Evolutionary conservation across 2,113 vertebrate species (phyloP).

Genomic region (Oncorhynchus tshawytscha): DNA sequence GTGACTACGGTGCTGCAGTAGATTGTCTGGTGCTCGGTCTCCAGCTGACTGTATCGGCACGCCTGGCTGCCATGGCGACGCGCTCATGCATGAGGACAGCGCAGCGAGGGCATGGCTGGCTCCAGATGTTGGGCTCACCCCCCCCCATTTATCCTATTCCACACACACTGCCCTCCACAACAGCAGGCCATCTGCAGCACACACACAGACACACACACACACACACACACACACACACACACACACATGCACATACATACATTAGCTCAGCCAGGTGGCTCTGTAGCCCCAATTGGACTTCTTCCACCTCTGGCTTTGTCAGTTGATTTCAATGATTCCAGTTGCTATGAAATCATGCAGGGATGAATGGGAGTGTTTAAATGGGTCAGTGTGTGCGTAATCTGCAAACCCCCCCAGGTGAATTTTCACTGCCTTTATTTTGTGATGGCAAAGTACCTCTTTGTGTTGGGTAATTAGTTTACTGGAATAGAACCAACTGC

Average conservation of each 20-base stretch:
- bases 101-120: neutral
- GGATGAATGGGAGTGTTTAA: constrained; percentile 39
- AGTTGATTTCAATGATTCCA: constrained; percentile 51
- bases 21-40: neutral
- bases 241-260: constrained; percentile 1
- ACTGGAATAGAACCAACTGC: neutral
- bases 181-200: constrained; percentile 16
- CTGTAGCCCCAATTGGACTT: constrained; percentile 37
- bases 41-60: constrained; percentile 31
- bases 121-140: constrained; percentile 11
- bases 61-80: constrained; percentile 32
- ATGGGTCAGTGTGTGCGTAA: constrained; percentile 40
- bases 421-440: neutral
- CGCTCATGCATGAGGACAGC: constrained; percentile 16
- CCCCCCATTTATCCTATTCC: constrained; percentile 29
- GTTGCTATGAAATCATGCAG: constrained; percentile 49
- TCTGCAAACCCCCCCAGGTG: neutral
- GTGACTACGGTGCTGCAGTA: neutral
- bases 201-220: neutral
- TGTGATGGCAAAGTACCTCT: neutral
- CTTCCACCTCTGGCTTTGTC: constrained; percentile 44
- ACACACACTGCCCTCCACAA: neutral
- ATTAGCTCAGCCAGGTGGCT: constrained; percentile 52
- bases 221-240: too few relatives aligned
- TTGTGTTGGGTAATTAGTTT: neutral